Conservation (phyloP, 2,113 vertebrate genomes). For the Callopanchax toddi region DNA sequence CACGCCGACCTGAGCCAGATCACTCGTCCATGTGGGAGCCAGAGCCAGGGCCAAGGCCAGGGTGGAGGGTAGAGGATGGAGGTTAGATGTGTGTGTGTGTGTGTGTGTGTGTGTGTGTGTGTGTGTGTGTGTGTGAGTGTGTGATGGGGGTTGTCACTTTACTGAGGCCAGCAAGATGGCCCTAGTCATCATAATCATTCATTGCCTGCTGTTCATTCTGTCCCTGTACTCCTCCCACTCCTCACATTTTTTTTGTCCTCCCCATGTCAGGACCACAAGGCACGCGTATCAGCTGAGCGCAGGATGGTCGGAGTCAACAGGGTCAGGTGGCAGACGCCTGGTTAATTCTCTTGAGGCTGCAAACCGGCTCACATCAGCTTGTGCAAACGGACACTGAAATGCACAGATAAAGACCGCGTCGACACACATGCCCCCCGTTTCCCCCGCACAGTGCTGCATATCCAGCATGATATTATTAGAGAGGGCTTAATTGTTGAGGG, state of each 20-base stretch:
- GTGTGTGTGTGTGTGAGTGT: not conserved
- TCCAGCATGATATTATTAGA: slow-evolving; percentile 1
- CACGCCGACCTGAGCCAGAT: slow-evolving; percentile 58
- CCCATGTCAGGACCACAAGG: slow-evolving; percentile 65
- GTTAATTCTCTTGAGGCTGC: slow-evolving; percentile 78
- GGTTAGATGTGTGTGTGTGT: slow-evolving; percentile 4
- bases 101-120: too few relatives aligned
- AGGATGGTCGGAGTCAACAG: slow-evolving; percentile 69
- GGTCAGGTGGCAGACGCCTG: slow-evolving; percentile 82
- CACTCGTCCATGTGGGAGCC: slow-evolving; percentile 57
- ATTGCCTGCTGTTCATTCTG: slow-evolving; percentile 76
- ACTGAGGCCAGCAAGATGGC: slow-evolving; percentile 67
- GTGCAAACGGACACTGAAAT: slow-evolving; percentile 35
- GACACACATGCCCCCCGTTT: not conserved
- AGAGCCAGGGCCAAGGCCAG: slow-evolving; percentile 70
- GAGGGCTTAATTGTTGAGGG: not conserved
- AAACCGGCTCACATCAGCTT: slow-evolving; percentile 45
- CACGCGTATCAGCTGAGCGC: slow-evolving; percentile 77
- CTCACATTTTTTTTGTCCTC: slow-evolving; percentile 57
- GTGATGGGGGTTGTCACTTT: not conserved
- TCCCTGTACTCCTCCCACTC: slow-evolving; percentile 63
- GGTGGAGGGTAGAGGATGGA: slow-evolving; percentile 15
- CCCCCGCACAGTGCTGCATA: not conserved
- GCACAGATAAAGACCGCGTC: slow-evolving; percentile 23
- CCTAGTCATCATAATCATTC: slow-evolving; percentile 76